These are phyloP conservation scores for Papilio protenor DNA, from an alignment of 2,888 invertebrate genomes.

Conservation along the genomic window DNA sequence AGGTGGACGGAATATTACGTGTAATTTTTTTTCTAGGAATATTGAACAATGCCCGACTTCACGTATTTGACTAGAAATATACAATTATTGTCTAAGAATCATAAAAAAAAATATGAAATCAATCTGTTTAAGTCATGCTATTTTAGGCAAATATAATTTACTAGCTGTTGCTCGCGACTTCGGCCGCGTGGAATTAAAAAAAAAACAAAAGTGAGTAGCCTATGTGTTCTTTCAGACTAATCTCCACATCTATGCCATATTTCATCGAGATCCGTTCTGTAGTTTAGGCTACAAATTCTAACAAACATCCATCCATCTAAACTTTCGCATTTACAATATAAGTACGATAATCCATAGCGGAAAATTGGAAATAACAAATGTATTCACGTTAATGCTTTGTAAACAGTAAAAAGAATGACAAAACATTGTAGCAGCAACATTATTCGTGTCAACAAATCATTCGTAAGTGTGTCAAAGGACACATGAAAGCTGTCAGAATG, in stretches of 20 bases:
- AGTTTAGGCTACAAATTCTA: too few relatives aligned
- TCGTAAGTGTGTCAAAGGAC: conserved; percentile 4
- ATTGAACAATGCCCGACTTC: background rate
- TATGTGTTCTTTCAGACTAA: too few relatives aligned
- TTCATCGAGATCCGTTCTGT: too few relatives aligned
- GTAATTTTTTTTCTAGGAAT: background rate
- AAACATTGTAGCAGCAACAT: background rate
- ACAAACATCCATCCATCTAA: too few relatives aligned
- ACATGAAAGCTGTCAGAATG: conserved; percentile 14
- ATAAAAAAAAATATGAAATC: background rate
- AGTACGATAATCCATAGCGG: too few relatives aligned
- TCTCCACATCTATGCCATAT: too few relatives aligned
- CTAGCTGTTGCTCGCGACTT: too few relatives aligned
- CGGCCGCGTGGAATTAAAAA: too few relatives aligned
- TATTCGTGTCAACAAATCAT: conserved; percentile 2
- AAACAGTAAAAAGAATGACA: background rate
- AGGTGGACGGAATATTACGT: background rate
- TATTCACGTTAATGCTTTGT: background rate
- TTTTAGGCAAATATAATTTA: background rate
- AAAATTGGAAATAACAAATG: background rate
- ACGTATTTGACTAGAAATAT: background rate
- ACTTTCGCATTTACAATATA: too few relatives aligned
- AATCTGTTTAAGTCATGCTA: background rate
- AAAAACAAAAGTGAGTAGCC: too few relatives aligned
- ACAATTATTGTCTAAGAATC: background rate